Evolutionary conservation across 2,888 invertebrate species (phyloP).

Genomic region (Tinea trinotella): DNA sequence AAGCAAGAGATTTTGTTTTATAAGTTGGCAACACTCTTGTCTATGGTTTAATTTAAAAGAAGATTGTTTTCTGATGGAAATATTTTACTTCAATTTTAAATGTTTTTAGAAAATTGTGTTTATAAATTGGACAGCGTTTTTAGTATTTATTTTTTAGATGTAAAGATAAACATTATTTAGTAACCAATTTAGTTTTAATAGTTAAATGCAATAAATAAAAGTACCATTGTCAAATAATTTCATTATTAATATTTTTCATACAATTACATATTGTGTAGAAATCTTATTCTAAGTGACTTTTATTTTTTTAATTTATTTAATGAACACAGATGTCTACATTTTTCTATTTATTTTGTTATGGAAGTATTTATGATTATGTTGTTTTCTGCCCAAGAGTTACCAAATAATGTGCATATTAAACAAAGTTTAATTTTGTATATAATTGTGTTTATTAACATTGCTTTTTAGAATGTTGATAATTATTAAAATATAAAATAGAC

Average conservation of each 20-base stretch:
- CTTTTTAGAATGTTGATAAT: constrained; percentile 7
- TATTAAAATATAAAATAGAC: constrained; percentile 5
- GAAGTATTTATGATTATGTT: no score
- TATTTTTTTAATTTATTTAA: neutral
- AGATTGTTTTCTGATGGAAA: neutral
- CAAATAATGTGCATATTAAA: constrained; percentile 2
- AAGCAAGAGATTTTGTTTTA: no score
- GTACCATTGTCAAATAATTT: no score
- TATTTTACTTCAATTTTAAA: neutral
- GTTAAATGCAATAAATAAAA: no score
- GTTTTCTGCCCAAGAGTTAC: neutral
- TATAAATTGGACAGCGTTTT: neutral
- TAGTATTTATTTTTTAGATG: neutral
- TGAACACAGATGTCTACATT: neutral
- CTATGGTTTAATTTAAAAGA: neutral
- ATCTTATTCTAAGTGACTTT: neutral
- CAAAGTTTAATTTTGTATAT: constrained; percentile 1
- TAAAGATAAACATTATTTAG: no score
- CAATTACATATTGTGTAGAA: neutral
- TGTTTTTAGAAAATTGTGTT: neutral
- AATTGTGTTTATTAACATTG: neutral
- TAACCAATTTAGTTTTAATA: no score
- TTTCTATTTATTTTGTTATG: neutral
- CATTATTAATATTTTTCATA: neutral
- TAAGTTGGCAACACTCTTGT: no score